A percentile compares a stretch with the other conserved stretches of the same genome.
These are phyloP conservation scores for Pipa parva DNA, from an alignment of 2,113 vertebrate species.

Conservation along the genomic window DNA sequence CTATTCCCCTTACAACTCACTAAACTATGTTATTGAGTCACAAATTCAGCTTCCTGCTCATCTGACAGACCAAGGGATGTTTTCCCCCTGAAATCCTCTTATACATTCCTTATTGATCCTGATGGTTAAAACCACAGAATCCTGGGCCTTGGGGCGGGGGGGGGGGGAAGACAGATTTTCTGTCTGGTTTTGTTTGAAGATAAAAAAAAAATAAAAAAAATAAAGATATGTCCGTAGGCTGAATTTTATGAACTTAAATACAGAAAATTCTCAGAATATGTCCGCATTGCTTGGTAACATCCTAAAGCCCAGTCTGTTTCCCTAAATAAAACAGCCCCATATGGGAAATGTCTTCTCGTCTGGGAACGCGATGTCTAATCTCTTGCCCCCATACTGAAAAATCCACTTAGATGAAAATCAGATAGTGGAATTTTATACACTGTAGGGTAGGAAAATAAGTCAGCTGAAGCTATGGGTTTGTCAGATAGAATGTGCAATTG, in stretches of 20 bases:
- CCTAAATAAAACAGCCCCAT: slow-evolving; percentile 38
- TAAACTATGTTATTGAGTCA: too few relatives aligned
- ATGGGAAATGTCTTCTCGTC: slow-evolving; percentile 35
- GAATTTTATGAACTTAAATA: slow-evolving; percentile 37
- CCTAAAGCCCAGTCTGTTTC: slow-evolving; percentile 30
- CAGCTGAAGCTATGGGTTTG: neutral
- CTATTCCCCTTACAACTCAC: too few relatives aligned
- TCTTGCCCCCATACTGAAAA: slow-evolving; percentile 29
- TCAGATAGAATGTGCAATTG: too few relatives aligned
- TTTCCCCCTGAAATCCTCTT: slow-evolving; percentile 1
- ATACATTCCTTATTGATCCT: neutral
- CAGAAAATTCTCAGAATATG: slow-evolving; percentile 37
- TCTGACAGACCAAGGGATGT: neutral
- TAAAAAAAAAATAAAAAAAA: slow-evolving; percentile 32
- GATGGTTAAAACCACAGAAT: fast-evolving
- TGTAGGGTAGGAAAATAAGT: slow-evolving; percentile 1
- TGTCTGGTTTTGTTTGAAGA: slow-evolving; percentile 33
- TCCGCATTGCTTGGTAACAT: slow-evolving; percentile 22
- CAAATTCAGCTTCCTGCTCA: neutral
- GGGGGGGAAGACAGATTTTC: slow-evolving; percentile 29
- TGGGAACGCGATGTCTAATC: slow-evolving; percentile 31
- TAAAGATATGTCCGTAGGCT: slow-evolving; percentile 27
- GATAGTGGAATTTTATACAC: slow-evolving; percentile 13
- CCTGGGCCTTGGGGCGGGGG: neutral
- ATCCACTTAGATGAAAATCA: slow-evolving; percentile 32